Percentiles rank a stretch among this genome's conserved stretches.
Conservation (phyloP, 2,113 vertebrate species). For the Sebastes schlegelii region DNA sequence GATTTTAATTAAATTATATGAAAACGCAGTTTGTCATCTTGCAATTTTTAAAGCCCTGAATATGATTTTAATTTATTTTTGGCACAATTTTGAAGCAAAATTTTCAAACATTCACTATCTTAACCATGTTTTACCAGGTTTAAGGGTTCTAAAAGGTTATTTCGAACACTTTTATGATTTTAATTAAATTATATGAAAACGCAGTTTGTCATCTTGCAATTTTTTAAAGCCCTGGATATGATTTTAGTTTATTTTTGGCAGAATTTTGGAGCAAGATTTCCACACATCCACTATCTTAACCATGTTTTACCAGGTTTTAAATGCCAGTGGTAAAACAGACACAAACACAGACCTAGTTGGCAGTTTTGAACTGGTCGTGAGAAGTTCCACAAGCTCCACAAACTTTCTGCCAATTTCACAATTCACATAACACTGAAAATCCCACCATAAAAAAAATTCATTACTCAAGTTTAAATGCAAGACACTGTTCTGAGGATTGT, state of each 20-base stretch:
- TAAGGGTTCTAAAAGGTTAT: too few relatives aligned
- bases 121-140: too few relatives aligned
- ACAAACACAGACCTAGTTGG: background rate
- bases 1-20: background rate
- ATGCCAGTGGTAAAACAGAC: too few relatives aligned
- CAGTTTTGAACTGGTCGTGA: background rate
- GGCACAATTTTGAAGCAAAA: background rate
- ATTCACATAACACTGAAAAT: constrained; percentile 1
- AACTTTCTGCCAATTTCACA: constrained; percentile 19
- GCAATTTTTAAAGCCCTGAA: background rate
- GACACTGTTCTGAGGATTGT: constrained; percentile 30
- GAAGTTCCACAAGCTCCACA: constrained; percentile 10
- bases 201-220: background rate
- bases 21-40: background rate
- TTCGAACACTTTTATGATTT: background rate
- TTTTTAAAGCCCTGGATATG: background rate
- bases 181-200: background rate
- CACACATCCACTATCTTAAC: background rate
- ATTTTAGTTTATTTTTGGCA: background rate
- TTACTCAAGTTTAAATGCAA: constrained; percentile 56
- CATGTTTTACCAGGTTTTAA: background rate
- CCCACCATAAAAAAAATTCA: constrained; percentile 28
- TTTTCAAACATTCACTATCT: too few relatives aligned
- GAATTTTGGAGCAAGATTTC: background rate
- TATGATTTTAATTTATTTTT: background rate